Conservation (phyloP, 2,113 vertebrate species). For the Orycteropus afer region DNA sequence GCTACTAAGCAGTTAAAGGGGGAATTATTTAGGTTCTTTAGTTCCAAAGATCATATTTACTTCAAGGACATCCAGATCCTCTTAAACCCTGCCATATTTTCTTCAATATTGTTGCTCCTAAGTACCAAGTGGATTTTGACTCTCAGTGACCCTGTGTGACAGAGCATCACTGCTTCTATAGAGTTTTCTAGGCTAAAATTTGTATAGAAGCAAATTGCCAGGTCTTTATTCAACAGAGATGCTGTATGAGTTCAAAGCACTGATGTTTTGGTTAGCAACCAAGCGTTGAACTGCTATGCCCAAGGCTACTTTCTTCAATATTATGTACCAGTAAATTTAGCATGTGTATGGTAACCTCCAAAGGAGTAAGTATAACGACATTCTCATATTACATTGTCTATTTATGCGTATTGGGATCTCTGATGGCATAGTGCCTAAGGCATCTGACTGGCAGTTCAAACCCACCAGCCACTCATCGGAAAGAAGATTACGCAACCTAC, state of each 20-base stretch:
- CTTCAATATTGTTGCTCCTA: not conserved
- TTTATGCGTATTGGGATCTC: no score
- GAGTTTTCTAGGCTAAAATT: not conserved
- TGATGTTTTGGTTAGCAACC: not conserved
- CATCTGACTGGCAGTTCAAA: no score
- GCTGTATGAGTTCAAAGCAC: not conserved
- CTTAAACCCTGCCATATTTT: not conserved
- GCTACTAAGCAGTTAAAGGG: not conserved
- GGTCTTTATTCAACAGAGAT: not conserved
- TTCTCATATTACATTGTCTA: not conserved
- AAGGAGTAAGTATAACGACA: rapidly evolving
- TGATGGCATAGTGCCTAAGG: no score
- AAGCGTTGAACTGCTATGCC: not conserved
- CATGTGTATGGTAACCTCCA: rapidly evolving
- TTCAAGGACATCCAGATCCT: not conserved
- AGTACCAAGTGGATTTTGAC: not conserved
- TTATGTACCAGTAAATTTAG: no score
- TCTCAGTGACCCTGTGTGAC: not conserved
- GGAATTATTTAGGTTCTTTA: not conserved
- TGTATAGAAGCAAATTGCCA: not conserved
- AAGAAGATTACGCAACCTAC: no score
- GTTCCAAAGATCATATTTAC: not conserved
- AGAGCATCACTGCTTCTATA: not conserved
- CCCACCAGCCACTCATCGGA: no score
- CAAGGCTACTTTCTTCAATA: not conserved